Base-by-base conservation (phyloP, 92 coral and sea anemone species). In the Porites rus region DNA sequence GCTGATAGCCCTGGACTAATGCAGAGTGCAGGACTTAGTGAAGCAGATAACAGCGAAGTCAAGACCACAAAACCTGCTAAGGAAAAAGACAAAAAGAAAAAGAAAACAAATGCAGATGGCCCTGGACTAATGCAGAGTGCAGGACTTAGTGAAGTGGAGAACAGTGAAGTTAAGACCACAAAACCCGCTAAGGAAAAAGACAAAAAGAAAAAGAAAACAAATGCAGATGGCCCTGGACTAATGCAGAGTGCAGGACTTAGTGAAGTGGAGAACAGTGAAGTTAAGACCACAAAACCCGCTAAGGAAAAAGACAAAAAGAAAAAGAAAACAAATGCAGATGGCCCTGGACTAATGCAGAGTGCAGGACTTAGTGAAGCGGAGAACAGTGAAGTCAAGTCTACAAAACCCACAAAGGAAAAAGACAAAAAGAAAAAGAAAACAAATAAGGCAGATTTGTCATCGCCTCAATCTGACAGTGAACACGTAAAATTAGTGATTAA, bases 401-500 rank as follows among this genome's bases (percentile, higher is more conserved):
- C 14, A 22, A 84, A 74, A 65, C 56, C 1, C 24, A 31, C 60
- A 50, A 53, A 78, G 56, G 89, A 86, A 52, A 63, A 58, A 62
- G 88, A 31, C 7, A 76, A 72, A 67, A 89, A 80, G 78, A 74
- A 76, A 78, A 87, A 94, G 93, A 88, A 87, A 70, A 60, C 87
- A 83, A 76, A 78, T 53, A 82, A 76, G 51, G 86, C 77, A 46
- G 69, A n/a, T 51, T 83, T 51, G 16, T 59, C 84, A 0, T 84
- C 74, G 50, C 61, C 74, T 38, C 86, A 83, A 9, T 75, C 79
- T 58, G 92, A 90, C 66, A 59, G 86, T 77, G 83, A 90, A 80
- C 98, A 83, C 75, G 96, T 96, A 22, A 96, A 94, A 80, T 80
- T 96, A n/a, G 93, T 94, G 62, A 96, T 96, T 51, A 96, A 96